phyloP scores from a whole-genome alignment of 2,888 invertebrate genomes.

The Dolichomitus sp. region DNA sequence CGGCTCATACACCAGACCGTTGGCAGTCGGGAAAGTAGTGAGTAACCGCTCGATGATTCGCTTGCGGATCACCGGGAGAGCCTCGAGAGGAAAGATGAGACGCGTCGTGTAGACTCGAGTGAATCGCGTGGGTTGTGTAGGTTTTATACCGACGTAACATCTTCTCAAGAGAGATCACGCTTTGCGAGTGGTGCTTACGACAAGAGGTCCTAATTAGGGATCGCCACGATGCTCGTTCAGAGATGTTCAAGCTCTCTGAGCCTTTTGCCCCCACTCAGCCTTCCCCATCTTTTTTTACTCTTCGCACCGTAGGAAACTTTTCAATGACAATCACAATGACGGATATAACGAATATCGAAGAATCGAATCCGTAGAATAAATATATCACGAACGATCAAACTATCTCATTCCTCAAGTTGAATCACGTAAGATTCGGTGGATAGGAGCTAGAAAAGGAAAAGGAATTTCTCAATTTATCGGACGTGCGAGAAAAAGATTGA shows the following conservation, averaged over 20 bases:
- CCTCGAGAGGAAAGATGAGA: neutral
- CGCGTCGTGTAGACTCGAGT: slow-evolving; percentile 24
- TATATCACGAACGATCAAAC: neutral
- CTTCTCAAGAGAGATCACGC: slow-evolving; percentile 29
- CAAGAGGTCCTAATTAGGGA: slow-evolving; percentile 68
- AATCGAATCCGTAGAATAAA: slow-evolving; percentile 18
- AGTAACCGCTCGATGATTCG: slow-evolving; percentile 54
- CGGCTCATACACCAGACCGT: neutral
- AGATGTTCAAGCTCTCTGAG: slow-evolving; percentile 27
- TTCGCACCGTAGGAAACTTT: neutral
- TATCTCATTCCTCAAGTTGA: slow-evolving; percentile 4
- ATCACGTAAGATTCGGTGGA: neutral
- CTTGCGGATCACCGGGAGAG: slow-evolving; percentile 15
- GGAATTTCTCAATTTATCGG: neutral
- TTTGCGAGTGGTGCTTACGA: slow-evolving; percentile 42
- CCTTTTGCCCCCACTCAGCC: slow-evolving; percentile 12
- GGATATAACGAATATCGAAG: slow-evolving; percentile 10
- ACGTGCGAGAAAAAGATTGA: neutral
- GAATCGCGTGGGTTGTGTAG: slow-evolving; percentile 44
- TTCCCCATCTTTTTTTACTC: too few species aligned
- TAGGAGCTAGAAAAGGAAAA: neutral
- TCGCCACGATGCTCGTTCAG: slow-evolving; percentile 41
- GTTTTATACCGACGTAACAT: slow-evolving; percentile 42
- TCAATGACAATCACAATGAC: slow-evolving; percentile 12
- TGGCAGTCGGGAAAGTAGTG: slow-evolving; percentile 36